phyloP scores from a whole-genome alignment of 2,888 invertebrate species.

The Mythimna albipuncta region DNA sequence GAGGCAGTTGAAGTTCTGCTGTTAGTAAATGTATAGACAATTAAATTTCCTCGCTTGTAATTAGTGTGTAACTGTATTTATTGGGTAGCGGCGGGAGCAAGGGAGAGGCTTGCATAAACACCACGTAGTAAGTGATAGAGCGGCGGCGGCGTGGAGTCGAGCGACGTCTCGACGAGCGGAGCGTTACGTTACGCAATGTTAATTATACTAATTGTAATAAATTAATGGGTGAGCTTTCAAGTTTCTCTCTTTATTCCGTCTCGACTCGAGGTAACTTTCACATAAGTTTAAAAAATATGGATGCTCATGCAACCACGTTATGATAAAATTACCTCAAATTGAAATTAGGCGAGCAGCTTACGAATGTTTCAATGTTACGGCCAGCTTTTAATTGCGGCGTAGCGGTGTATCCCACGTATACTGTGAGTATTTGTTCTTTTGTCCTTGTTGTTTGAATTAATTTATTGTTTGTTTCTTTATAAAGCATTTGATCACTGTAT shows the following conservation, averaged over 20 bases:
- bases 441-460: slow-evolving; percentile 53
- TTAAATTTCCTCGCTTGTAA: slow-evolving; percentile 68
- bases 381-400: slow-evolving; percentile 30
- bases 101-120: slow-evolving; percentile 61
- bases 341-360: slow-evolving; percentile 50
- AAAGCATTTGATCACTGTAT: slow-evolving; percentile 39
- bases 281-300: slow-evolving; percentile 67
- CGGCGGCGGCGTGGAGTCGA: slow-evolving; percentile 64
- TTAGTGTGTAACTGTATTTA: slow-evolving; percentile 71
- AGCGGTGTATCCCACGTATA: slow-evolving; percentile 25
- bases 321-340: slow-evolving; percentile 59
- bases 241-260: slow-evolving; percentile 71
- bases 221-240: slow-evolving; percentile 78
- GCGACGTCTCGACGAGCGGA: slow-evolving; percentile 65
- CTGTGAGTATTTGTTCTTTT: slow-evolving; percentile 37
- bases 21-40: slow-evolving; percentile 64
- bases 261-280: slow-evolving; percentile 67
- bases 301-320: slow-evolving; percentile 62
- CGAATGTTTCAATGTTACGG: slow-evolving; percentile 37
- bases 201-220: slow-evolving; percentile 85
- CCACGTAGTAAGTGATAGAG: slow-evolving; percentile 52
- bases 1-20: slow-evolving; percentile 43
- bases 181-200: slow-evolving; percentile 80
- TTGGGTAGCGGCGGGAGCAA: slow-evolving; percentile 61
- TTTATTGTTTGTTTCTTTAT: slow-evolving; percentile 47